Conservation (phyloP, 1,140 invertebrate genomes). For the Drosophila repleta region DNA sequence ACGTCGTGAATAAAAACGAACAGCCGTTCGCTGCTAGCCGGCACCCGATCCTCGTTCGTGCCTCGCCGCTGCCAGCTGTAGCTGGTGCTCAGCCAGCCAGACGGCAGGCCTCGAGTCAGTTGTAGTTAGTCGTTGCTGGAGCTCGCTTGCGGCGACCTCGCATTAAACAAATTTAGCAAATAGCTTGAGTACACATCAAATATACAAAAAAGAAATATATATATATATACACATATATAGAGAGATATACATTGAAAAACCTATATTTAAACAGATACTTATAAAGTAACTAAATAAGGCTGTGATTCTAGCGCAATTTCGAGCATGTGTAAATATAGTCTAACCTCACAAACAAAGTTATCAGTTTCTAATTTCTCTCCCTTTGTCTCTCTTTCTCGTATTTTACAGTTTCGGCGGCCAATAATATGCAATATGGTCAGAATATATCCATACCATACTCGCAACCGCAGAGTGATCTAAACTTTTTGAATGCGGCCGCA, state of each 20-base stretch:
- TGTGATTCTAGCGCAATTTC: conserved; percentile 51
- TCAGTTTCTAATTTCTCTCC: neutral
- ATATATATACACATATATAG: conserved; percentile 3
- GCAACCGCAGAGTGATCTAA: conserved; percentile 83
- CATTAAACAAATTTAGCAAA: conserved; percentile 21
- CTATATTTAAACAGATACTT: neutral
- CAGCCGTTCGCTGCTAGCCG: conserved; percentile 57
- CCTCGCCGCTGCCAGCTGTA: conserved; percentile 50
- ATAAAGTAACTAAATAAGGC: conserved; percentile 28
- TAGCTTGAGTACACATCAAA: conserved; percentile 11
- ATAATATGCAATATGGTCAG: conserved; percentile 84
- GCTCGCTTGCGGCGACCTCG: conserved; percentile 49
- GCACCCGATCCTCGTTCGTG: conserved; percentile 70
- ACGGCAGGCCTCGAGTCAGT: conserved; percentile 55
- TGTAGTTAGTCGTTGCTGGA: conserved; percentile 74
- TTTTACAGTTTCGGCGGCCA: conserved; percentile 79
- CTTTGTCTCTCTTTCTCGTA: conserved; percentile 8
- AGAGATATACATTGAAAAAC: neutral
- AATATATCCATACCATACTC: conserved; percentile 84
- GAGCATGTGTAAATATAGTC: conserved; percentile 47
- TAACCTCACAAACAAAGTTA: conserved; percentile 3
- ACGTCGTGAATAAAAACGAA: conserved; percentile 50
- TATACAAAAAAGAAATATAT: conserved; percentile 5
- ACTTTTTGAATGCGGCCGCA: conserved; percentile 81
- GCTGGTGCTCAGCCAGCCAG: conserved; percentile 42